Conservation (phyloP, 1,140 invertebrate genomes). For the Aleiodes sp. region DNA sequence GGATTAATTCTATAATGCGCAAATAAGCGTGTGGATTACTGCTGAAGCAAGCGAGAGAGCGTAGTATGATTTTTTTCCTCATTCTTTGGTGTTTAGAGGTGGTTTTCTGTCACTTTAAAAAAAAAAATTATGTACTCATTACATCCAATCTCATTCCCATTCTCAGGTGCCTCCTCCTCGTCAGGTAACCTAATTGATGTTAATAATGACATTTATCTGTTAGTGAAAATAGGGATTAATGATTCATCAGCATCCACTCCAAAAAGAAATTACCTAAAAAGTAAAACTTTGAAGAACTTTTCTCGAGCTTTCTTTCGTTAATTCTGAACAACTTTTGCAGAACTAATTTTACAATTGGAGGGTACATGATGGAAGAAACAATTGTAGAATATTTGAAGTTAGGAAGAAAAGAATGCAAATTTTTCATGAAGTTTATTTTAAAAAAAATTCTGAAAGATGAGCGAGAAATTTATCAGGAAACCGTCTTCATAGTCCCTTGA, state of each 20-base stretch:
- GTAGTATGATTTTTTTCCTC: slow-evolving; percentile 12
- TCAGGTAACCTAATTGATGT: not conserved
- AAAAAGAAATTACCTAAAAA: not conserved
- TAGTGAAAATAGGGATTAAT: not conserved
- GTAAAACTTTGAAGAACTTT: slow-evolving; percentile 4
- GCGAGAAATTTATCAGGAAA: too few relatives aligned
- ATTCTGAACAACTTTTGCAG: too few relatives aligned
- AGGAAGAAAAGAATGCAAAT: too few relatives aligned
- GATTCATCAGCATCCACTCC: not conserved
- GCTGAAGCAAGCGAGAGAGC: slow-evolving; percentile 56
- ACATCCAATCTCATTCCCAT: slow-evolving; percentile 37
- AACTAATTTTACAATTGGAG: too few relatives aligned
- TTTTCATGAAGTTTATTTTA: too few relatives aligned
- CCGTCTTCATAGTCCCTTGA: too few relatives aligned
- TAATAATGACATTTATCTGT: not conserved
- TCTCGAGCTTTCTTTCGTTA: too few relatives aligned
- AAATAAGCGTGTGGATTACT: slow-evolving; percentile 44
- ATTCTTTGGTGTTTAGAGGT: not conserved
- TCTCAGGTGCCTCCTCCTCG: slow-evolving; percentile 1
- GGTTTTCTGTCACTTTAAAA: not conserved
- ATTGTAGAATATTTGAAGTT: too few relatives aligned
- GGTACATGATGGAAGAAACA: too few relatives aligned
- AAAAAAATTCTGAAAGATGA: too few relatives aligned
- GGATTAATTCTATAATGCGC: slow-evolving; percentile 10
- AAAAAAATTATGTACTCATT: slow-evolving; percentile 30